These are phyloP conservation scores for Lissocephala sabroskyi DNA, from an alignment of 2,888 invertebrate species.

Conservation along the genomic window DNA sequence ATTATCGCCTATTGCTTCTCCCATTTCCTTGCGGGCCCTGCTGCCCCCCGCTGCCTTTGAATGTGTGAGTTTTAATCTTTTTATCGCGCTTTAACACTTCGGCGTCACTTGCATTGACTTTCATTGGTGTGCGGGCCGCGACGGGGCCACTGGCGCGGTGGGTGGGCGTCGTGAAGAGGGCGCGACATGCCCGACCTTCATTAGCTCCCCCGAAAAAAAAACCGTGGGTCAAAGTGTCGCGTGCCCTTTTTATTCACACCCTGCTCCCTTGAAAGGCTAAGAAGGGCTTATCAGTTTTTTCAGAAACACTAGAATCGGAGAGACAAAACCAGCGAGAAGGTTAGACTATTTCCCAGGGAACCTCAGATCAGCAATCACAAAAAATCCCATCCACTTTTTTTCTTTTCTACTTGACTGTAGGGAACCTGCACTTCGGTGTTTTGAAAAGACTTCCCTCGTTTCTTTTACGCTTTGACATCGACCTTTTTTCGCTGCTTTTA, in stretches of 20 bases:
- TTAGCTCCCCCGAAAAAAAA: slow-evolving; percentile 27
- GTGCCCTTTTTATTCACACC: slow-evolving; percentile 43
- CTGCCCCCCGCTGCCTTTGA: slow-evolving; percentile 6
- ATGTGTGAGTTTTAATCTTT: slow-evolving; percentile 57
- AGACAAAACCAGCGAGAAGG: no score
- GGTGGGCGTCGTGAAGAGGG: no score
- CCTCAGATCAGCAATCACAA: no score
- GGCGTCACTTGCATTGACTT: slow-evolving; percentile 40
- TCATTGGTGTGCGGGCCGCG: slow-evolving; percentile 4
- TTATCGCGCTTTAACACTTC: slow-evolving; percentile 60
- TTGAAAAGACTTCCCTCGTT: no score
- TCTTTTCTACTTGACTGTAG: no score
- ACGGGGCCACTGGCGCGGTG: slow-evolving; percentile 3
- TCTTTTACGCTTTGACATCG: slow-evolving; percentile 37
- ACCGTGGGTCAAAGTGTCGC: slow-evolving; percentile 36
- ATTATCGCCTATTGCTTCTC: no score
- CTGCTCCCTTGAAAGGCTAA: no score
- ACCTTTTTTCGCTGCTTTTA: slow-evolving; percentile 29
- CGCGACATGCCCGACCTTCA: slow-evolving; percentile 42
- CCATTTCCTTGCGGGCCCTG: not conserved
- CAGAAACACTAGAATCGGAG: no score
- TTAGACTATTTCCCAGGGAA: no score
- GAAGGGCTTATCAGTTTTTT: no score
- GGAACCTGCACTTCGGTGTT: no score
- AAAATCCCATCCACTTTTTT: no score